These are phyloP conservation scores for Patiria pectinifera DNA, from an alignment of 53 echinoderm and acorn worm genomes.

Conservation along the genomic window DNA sequence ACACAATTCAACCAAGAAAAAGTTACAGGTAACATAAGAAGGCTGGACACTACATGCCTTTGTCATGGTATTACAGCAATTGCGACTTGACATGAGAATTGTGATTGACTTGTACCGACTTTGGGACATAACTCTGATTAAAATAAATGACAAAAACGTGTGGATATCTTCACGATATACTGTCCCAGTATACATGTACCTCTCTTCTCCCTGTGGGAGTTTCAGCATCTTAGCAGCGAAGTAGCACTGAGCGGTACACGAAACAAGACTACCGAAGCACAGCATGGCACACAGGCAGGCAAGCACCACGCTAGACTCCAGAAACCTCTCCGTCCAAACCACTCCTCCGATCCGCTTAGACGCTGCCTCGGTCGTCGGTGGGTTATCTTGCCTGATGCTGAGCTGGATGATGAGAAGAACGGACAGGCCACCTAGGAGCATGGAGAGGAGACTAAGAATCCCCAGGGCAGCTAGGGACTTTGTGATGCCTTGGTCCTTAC, in stretches of 20 bases:
- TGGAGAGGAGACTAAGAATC: slow-evolving; percentile 78
- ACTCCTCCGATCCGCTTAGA: slow-evolving; percentile 63
- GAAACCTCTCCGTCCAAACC: slow-evolving; percentile 63
- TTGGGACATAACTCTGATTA: too few species aligned
- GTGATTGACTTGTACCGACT: too few species aligned
- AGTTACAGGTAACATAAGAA: too few species aligned
- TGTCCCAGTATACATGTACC: slow-evolving; percentile 56
- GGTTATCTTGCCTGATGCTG: slow-evolving; percentile 72
- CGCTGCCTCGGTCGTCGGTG: slow-evolving; percentile 25
- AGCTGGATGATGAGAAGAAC: slow-evolving; percentile 82
- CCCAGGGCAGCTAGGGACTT: slow-evolving; percentile 83
- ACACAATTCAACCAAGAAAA: too few species aligned
- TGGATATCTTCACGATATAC: neutral
- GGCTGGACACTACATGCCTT: too few species aligned
- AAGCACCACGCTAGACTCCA: slow-evolving; percentile 90
- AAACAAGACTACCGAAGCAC: slow-evolving; percentile 84
- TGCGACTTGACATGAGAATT: too few species aligned
- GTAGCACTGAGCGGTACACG: slow-evolving; percentile 87
- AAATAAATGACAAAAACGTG: too few species aligned
- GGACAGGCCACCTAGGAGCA: slow-evolving; percentile 72
- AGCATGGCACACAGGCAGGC: slow-evolving; percentile 86
- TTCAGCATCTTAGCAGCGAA: slow-evolving; percentile 98
- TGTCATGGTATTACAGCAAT: too few species aligned
- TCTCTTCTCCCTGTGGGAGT: slow-evolving; percentile 96
- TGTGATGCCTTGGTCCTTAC: slow-evolving; percentile 73